phyloP scores from a whole-genome alignment of 1,140 invertebrate species.

The Magallana ariakensis region DNA sequence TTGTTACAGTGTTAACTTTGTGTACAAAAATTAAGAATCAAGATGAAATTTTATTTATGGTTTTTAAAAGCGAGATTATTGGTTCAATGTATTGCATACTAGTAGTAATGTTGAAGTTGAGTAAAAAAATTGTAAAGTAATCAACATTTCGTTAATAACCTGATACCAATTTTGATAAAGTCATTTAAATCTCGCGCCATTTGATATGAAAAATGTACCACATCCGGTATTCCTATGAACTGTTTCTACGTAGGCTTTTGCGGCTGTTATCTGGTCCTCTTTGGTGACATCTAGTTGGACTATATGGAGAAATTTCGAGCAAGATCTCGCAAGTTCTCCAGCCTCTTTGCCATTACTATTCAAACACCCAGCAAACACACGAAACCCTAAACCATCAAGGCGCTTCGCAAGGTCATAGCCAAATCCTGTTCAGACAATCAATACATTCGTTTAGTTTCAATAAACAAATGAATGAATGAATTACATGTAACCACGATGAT shows the following conservation, averaged over 20 bases:
- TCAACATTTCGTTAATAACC: too few relatives aligned
- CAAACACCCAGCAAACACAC: conserved; percentile 85
- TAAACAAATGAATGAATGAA: not conserved
- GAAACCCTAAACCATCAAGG: conserved; percentile 75
- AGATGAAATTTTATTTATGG: too few relatives aligned
- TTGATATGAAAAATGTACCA: not conserved
- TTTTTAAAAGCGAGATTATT: too few relatives aligned
- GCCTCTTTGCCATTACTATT: conserved; percentile 79
- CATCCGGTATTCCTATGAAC: not conserved
- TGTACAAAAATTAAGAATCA: too few relatives aligned
- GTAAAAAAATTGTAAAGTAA: too few relatives aligned
- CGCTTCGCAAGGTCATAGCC: conserved; percentile 75
- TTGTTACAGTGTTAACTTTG: too few relatives aligned
- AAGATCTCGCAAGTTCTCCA: conserved; percentile 63
- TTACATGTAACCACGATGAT: too few relatives aligned
- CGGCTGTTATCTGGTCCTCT: conserved; percentile 51
- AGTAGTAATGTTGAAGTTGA: too few relatives aligned
- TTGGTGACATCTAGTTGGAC: conserved; percentile 62
- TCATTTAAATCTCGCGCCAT: not conserved
- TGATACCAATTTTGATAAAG: not conserved
- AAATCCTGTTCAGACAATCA: conserved; percentile 55
- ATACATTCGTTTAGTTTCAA: not conserved
- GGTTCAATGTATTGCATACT: too few relatives aligned
- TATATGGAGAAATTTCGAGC: conserved; percentile 69
- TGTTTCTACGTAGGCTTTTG: not conserved